Base-by-base conservation (phyloP, 2,888 invertebrate genomes). In the Ochropleura leucogaster region DNA sequence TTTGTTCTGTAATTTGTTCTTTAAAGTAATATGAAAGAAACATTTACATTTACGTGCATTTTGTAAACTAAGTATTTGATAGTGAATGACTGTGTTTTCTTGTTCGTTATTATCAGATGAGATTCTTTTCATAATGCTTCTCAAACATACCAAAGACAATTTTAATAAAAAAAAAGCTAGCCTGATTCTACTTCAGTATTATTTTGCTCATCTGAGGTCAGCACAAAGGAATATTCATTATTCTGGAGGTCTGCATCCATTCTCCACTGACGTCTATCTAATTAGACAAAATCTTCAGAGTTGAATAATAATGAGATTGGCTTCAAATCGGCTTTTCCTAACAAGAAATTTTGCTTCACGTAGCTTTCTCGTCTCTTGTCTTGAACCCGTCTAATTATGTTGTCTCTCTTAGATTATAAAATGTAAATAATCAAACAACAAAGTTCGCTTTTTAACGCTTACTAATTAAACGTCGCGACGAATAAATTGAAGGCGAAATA, bases 271-370 rank as follows among this genome's bases (percentile, higher is more conserved):
- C 64, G 69, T 81, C 78, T 65, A 68, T 68, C 59, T 81, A 78
- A 78, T 81, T 74, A 74, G 59, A 46, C 60, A 62, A 47, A 70
- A 55, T 75, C 68, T 82, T 62, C 62, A 53, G 78, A 73, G 49
- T 71, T 67, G 67, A 70, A 44, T 70, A 49, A 74, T 77, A 72
- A 78, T 80, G 78, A 78, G 64, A 72, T 78, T 68, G 65, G 51
- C 79, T 75, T 64, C 71, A 81, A 83, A 83, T 83, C 73, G 74
- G 79, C 63, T 79, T 68, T 71, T 59, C 30, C 44, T 73, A 81
- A 83, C 66, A 81, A 83, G 64, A 73, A 44, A 72, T 80, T 66
- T 63, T 46, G 69, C 40, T 68, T 65, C 64, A 69, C 71, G 70
- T 65, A 62, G 69, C 77, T 42, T 44, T 60, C 49, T 53, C 55